Evolutionary conservation across 2,888 invertebrate genomes (phyloP).

Genomic region (Lasioglossum calceatum): DNA sequence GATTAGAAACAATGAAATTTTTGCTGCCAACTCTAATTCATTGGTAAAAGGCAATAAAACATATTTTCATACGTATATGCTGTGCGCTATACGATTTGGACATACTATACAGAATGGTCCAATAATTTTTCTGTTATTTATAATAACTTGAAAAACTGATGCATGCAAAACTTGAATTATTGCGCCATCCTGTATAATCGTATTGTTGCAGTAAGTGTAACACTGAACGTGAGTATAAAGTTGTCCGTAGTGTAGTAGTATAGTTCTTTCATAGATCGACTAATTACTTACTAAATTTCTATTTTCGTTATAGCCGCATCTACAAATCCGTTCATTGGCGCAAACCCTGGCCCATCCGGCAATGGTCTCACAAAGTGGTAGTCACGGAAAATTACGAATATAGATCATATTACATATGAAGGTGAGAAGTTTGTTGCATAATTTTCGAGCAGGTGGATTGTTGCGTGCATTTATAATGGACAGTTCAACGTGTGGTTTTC

Average conservation of each 20-base stretch:
- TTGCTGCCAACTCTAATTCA: too few relatives aligned
- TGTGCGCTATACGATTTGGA: too few relatives aligned
- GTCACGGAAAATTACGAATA: slow-evolving; percentile 60
- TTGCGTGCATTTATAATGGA: slow-evolving; percentile 6
- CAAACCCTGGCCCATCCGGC: slow-evolving; percentile 74
- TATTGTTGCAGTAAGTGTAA: neutral
- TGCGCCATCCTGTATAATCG: neutral
- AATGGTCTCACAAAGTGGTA: slow-evolving; percentile 81
- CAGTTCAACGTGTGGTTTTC: neutral
- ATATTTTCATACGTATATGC: neutral
- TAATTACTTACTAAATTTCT: slow-evolving; percentile 36
- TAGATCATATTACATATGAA: slow-evolving; percentile 14
- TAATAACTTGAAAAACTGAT: neutral
- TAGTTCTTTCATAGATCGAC: neutral
- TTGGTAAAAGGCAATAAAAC: neutral
- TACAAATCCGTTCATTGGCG: slow-evolving; percentile 82
- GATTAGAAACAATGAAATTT: too few relatives aligned
- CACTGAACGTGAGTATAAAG: neutral
- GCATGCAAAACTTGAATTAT: neutral
- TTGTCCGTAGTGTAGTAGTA: neutral
- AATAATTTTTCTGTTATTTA: neutral
- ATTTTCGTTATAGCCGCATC: slow-evolving; percentile 72
- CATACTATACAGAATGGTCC: neutral
- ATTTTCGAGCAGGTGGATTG: slow-evolving; percentile 44
- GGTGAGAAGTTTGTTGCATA: slow-evolving; percentile 33